Conservation (phyloP, 2,888 invertebrate species). For the Deilephila porcellus region DNA sequence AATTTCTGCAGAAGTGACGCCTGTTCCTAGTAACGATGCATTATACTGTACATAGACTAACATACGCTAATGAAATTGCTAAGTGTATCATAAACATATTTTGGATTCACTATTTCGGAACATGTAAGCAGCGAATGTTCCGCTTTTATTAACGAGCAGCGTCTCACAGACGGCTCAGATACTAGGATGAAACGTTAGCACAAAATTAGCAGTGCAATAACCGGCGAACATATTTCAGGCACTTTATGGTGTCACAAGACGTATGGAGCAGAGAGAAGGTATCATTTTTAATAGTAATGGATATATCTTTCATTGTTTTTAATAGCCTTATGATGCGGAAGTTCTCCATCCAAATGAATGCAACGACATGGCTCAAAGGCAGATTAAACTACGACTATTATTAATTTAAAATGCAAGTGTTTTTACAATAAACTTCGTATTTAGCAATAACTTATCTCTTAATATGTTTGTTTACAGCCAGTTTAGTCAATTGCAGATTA, state of each 20-base stretch:
- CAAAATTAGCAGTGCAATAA: slow-evolving; percentile 70
- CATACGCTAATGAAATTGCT: slow-evolving; percentile 20
- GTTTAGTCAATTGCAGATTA: neutral
- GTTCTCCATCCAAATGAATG: slow-evolving; percentile 50
- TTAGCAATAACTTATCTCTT: neutral
- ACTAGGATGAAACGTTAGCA: slow-evolving; percentile 59
- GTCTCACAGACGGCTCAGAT: slow-evolving; percentile 54
- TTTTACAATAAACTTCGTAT: no score
- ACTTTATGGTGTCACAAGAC: slow-evolving; percentile 60
- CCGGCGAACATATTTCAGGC: slow-evolving; percentile 63
- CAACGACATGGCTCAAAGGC: slow-evolving; percentile 42
- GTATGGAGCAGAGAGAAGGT: slow-evolving; percentile 45
- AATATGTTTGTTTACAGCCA: neutral
- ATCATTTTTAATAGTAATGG: slow-evolving; percentile 56
- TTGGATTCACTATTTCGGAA: slow-evolving; percentile 41
- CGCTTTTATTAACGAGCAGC: slow-evolving; percentile 52
- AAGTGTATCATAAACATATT: slow-evolving; percentile 32
- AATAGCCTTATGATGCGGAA: slow-evolving; percentile 60
- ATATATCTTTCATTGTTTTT: slow-evolving; percentile 56
- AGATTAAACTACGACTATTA: slow-evolving; percentile 15
- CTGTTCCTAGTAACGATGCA: slow-evolving; percentile 13
- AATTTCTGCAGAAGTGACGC: neutral
- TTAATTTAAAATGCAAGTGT: neutral
- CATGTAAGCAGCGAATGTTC: slow-evolving; percentile 49
- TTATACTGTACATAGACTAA: slow-evolving; percentile 10